phyloP scores from a whole-genome alignment of 2,888 invertebrate genomes.

The Anthophora plumipes region DNA sequence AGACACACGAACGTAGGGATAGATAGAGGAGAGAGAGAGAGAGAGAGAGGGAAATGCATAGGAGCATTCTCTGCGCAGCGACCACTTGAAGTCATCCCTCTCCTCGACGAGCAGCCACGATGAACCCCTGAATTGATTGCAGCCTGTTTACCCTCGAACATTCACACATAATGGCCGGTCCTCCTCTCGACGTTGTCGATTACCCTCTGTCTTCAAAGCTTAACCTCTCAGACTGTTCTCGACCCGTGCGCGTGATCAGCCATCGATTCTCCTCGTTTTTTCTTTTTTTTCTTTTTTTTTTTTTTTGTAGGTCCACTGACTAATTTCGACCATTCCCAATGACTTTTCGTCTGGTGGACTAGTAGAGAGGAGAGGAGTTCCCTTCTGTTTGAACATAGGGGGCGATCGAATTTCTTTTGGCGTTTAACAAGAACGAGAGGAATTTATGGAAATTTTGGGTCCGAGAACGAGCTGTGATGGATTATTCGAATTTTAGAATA shows the following conservation, averaged over 20 bases:
- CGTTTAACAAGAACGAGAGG: background rate
- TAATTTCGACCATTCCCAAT: background rate
- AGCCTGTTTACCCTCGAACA: slow-evolving; percentile 75
- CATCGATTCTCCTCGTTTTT: slow-evolving; percentile 26
- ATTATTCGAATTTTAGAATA: too few relatives aligned
- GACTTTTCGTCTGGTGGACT: background rate
- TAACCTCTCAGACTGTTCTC: slow-evolving; percentile 50
- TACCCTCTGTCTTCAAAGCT: slow-evolving; percentile 66
- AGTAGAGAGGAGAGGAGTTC: background rate
- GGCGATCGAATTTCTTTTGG: background rate
- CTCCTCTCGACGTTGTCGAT: slow-evolving; percentile 63
- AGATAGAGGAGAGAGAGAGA: slow-evolving; percentile 3
- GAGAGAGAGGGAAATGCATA: slow-evolving; percentile 23
- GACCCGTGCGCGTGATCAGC: slow-evolving; percentile 38
- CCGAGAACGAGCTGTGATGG: too few relatives aligned
- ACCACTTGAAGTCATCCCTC: slow-evolving; percentile 73
- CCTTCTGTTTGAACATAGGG: too few relatives aligned
- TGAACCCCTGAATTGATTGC: slow-evolving; percentile 77
- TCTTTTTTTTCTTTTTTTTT: background rate
- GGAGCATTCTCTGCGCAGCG: slow-evolving; percentile 59
- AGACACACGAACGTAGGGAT: slow-evolving; percentile 8
- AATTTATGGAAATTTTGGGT: too few relatives aligned
- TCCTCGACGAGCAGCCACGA: slow-evolving; percentile 66
- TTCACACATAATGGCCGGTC: slow-evolving; percentile 70
- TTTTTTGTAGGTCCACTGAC: background rate